Evolutionary conservation across 2,797 vertebrate species (phyloP).

Genomic region (Balearica regulorum): DNA sequence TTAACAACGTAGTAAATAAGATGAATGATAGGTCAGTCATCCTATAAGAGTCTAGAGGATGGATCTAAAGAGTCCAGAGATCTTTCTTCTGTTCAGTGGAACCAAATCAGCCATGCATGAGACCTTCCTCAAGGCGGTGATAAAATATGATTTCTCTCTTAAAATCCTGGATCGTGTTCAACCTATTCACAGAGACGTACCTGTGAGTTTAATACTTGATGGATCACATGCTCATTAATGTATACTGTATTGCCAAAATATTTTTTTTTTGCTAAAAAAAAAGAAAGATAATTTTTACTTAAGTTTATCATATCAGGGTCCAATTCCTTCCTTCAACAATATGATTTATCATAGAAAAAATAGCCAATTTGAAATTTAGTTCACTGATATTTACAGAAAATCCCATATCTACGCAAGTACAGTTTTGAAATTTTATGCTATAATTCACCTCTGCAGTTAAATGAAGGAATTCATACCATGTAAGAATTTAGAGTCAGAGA

Average conservation of each 20-base stretch:
- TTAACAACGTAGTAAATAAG: slow-evolving; percentile 11
- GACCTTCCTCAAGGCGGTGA: neutral
- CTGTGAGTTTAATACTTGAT: neutral
- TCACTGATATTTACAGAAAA: neutral
- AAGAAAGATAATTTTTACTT: neutral
- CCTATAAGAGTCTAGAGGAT: neutral
- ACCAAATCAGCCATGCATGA: neutral
- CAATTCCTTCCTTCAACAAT: neutral
- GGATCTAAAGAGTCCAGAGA: neutral
- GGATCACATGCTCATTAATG: neutral
- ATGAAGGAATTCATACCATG: neutral
- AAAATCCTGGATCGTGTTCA: neutral
- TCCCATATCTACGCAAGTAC: neutral
- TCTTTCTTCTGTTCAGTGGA: neutral
- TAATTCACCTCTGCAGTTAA: neutral
- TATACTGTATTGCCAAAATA: neutral
- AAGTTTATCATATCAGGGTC: neutral
- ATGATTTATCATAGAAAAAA: neutral
- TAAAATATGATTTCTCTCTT: slow-evolving; percentile 8
- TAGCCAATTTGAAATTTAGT: neutral
- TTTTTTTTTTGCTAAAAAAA: neutral
- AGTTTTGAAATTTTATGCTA: neutral
- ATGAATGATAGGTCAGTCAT: slow-evolving; percentile 20
- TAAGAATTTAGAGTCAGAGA: neutral
- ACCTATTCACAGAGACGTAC: neutral